Percentiles rank a stretch among this genome's conserved stretches.
Conservation (phyloP, 2,888 invertebrate species). For the Neocrepidodera transversa region DNA sequence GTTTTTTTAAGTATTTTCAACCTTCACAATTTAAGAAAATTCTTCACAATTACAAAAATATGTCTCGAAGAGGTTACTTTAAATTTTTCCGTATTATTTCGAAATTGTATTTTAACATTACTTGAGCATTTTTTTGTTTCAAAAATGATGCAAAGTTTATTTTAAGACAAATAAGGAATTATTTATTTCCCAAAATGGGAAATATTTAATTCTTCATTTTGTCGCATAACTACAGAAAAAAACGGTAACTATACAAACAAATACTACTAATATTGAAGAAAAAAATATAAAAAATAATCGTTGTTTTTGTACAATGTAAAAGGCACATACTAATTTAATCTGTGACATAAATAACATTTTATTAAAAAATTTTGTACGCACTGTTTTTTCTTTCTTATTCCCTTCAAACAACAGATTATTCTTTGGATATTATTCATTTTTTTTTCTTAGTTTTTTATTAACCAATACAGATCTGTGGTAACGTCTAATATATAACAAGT, state of each 20-base stretch:
- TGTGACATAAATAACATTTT: constrained; percentile 47
- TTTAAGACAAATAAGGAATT: constrained; percentile 10
- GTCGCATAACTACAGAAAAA: constrained; percentile 24
- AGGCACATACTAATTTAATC: constrained; percentile 53
- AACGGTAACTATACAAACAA: constrained; percentile 38
- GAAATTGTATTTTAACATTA: constrained; percentile 35
- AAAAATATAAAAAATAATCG: constrained; percentile 39
- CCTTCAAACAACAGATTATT: constrained; percentile 48
- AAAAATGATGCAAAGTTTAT: constrained; percentile 24
- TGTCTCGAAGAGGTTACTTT: constrained; percentile 21
- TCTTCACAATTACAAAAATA: constrained; percentile 26
- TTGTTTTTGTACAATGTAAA: constrained; percentile 54
- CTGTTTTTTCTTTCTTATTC: constrained; percentile 31
- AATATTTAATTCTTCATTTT: constrained; percentile 2
- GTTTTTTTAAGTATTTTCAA: constrained; percentile 39
- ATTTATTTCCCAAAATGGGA: neutral
- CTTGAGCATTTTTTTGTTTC: constrained; percentile 42
- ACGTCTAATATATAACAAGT: constrained; percentile 52
- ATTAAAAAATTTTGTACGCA: constrained; percentile 44
- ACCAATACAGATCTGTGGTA: constrained; percentile 52
- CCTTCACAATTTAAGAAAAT: constrained; percentile 16
- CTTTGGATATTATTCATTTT: constrained; percentile 46
- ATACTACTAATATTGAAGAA: constrained; percentile 26
- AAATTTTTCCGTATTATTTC: constrained; percentile 23
- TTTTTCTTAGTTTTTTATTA: constrained; percentile 38